phyloP scores from a whole-genome alignment of 2,888 invertebrate species.

The Microplitis manilae region DNA sequence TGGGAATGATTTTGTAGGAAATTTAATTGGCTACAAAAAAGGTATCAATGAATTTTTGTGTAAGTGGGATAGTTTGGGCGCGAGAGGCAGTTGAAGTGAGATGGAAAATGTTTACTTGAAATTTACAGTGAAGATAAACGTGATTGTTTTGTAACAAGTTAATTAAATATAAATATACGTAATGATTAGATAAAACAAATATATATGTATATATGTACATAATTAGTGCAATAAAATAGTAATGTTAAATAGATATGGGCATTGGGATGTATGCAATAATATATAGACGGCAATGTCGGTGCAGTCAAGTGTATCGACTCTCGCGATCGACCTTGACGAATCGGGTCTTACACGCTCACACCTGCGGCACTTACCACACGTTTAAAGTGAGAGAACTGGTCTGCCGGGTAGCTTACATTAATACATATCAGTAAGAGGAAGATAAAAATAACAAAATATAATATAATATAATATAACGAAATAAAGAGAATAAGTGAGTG shows the following conservation, averaged over 20 bases:
- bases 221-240: background rate
- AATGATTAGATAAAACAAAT: background rate
- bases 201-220: background rate
- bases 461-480: background rate
- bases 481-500: slow-evolving; percentile 25
- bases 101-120: background rate
- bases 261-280: slow-evolving; percentile 7
- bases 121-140: background rate
- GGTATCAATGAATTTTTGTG: background rate
- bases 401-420: slow-evolving; percentile 24
- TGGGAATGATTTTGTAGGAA: background rate
- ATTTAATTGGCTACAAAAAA: background rate
- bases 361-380: slow-evolving; percentile 14
- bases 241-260: slow-evolving; percentile 7
- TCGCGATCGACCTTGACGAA: slow-evolving; percentile 46
- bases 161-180: background rate
- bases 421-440: slow-evolving; percentile 29
- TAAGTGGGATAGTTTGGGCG: background rate
- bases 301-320: slow-evolving; percentile 29
- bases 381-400: slow-evolving; percentile 10
- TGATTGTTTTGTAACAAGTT: background rate
- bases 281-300: slow-evolving; percentile 29
- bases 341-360: slow-evolving; percentile 35
- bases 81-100: background rate
- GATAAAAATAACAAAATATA: slow-evolving; percentile 13